These are phyloP conservation scores for Trisateles emortualis DNA, from an alignment of 2,888 invertebrate genomes.

Conservation along the genomic window DNA sequence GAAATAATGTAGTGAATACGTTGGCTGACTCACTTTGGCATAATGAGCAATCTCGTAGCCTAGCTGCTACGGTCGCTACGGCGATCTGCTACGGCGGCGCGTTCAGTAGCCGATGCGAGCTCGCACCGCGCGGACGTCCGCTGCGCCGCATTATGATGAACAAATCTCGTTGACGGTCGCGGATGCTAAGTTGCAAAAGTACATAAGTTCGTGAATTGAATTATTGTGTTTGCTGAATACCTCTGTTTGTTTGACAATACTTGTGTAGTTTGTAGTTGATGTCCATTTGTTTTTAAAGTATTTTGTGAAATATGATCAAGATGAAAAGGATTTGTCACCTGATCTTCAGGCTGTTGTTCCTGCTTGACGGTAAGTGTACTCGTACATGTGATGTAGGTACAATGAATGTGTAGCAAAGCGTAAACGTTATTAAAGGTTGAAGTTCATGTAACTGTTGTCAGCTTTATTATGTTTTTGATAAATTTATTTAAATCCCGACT, in stretches of 20 bases:
- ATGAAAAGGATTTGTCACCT: slow-evolving; percentile 82
- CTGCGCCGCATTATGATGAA: slow-evolving; percentile 31
- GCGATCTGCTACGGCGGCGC: slow-evolving; percentile 32
- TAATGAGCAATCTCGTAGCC: slow-evolving; percentile 69
- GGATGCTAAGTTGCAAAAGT: slow-evolving; percentile 11
- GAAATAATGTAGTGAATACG: slow-evolving; percentile 70
- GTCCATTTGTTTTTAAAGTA: slow-evolving; percentile 42
- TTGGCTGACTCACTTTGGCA: slow-evolving; percentile 53
- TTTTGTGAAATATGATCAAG: slow-evolving; percentile 62
- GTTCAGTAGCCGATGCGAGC: slow-evolving; percentile 48
- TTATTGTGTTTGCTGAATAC: slow-evolving; percentile 44
- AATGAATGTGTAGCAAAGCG: neutral
- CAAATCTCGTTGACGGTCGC: neutral
- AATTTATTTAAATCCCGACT: neutral
- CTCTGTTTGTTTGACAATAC: slow-evolving; percentile 33
- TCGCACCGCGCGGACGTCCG: slow-evolving; percentile 49
- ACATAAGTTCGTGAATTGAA: slow-evolving; percentile 34
- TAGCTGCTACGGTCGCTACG: slow-evolving; percentile 34
- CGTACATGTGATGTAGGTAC: neutral
- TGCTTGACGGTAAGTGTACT: slow-evolving; percentile 73
- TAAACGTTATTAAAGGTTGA: slow-evolving; percentile 6
- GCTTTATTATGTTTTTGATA: neutral
- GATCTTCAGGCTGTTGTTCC: slow-evolving; percentile 75
- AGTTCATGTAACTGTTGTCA: slow-evolving; percentile 2
- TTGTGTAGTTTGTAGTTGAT: slow-evolving; percentile 39